Evolutionary conservation across 1,140 invertebrate genomes (phyloP).

Genomic region (Macrosteles quadrilineatus): DNA sequence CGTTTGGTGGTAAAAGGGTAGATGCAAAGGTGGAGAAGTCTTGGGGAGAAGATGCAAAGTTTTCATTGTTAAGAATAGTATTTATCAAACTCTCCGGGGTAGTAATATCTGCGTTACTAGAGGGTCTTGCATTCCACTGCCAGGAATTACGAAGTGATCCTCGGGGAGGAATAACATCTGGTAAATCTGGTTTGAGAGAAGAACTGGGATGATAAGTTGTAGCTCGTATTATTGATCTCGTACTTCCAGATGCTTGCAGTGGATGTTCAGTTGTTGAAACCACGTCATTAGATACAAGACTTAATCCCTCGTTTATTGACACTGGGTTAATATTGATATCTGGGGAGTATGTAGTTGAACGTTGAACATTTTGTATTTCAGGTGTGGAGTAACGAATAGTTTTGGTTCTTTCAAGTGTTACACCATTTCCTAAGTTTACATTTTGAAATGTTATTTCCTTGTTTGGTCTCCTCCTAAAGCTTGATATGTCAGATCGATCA

Average conservation of each 20-base stretch:
- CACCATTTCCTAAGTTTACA: conserved; percentile 36
- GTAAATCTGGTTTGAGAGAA: neutral
- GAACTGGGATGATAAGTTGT: conserved; percentile 17
- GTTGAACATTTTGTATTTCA: conserved; percentile 1
- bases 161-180: conserved; percentile 1
- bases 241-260: neutral
- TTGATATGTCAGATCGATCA: conserved; percentile 4
- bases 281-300: neutral
- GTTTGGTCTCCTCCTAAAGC: conserved; percentile 2
- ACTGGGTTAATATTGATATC: conserved; percentile 10
- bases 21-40: conserved; percentile 23
- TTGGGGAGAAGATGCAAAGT: neutral
- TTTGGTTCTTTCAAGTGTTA: conserved; percentile 35
- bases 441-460: conserved; percentile 25
- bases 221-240: neutral
- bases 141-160: conserved; percentile 31
- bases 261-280: neutral
- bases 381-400: conserved; percentile 37
- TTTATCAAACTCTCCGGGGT: neutral
- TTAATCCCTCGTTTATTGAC: conserved; percentile 9
- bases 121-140: conserved; percentile 34
- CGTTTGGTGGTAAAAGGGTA: conserved; percentile 13
- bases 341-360: neutral
- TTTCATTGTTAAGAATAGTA: too few species aligned
- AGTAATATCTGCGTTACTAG: conserved; percentile 9